A percentile compares a stretch with the other conserved stretches of the same genome.
Evolutionary conservation across 2,888 invertebrate species (phyloP).

Genomic region (Dorcus hopei): DNA sequence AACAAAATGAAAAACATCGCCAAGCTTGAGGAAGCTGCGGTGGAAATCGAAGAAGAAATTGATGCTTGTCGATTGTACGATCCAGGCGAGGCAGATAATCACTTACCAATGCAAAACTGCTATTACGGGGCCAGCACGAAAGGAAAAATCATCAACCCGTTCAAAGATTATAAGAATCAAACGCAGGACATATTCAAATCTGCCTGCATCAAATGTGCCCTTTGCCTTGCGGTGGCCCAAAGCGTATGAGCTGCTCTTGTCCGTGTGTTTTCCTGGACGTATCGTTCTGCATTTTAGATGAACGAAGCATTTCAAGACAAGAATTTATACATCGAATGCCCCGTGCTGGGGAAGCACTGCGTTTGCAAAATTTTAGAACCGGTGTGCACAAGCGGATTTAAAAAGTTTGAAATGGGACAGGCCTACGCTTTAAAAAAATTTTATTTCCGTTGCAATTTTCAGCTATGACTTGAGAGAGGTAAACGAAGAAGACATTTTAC

Average conservation of each 20-base stretch:
- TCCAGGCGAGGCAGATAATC: slow-evolving; percentile 13
- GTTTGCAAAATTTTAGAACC: slow-evolving; percentile 6
- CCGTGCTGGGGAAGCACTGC: not conserved
- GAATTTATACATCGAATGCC: slow-evolving; percentile 8
- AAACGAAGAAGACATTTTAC: slow-evolving; percentile 13
- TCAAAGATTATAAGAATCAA: not conserved
- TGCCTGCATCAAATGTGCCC: slow-evolving; percentile 26
- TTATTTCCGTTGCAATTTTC: not conserved
- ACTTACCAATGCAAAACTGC: slow-evolving; percentile 8
- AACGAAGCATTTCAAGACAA: slow-evolving; percentile 10
- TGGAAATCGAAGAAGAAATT: not conserved
- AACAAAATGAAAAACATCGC: too few relatives aligned
- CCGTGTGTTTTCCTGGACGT: not conserved
- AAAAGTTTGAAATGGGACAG: slow-evolving; percentile 16
- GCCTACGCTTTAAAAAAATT: not conserved
- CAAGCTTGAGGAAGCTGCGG: too few relatives aligned
- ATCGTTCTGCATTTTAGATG: slow-evolving; percentile 16
- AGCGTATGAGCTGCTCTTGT: slow-evolving; percentile 15
- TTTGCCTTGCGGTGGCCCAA: slow-evolving; percentile 27
- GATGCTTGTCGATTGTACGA: slow-evolving; percentile 1
- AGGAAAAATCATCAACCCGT: slow-evolving; percentile 18
- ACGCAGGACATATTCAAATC: slow-evolving; percentile 15
- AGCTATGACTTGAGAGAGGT: slow-evolving; percentile 26
- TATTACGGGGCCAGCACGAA: slow-evolving; percentile 3
- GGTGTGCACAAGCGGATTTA: slow-evolving; percentile 23